Base-by-base conservation (phyloP, 2,888 invertebrate species). In the Maniola hyperantus region DNA sequence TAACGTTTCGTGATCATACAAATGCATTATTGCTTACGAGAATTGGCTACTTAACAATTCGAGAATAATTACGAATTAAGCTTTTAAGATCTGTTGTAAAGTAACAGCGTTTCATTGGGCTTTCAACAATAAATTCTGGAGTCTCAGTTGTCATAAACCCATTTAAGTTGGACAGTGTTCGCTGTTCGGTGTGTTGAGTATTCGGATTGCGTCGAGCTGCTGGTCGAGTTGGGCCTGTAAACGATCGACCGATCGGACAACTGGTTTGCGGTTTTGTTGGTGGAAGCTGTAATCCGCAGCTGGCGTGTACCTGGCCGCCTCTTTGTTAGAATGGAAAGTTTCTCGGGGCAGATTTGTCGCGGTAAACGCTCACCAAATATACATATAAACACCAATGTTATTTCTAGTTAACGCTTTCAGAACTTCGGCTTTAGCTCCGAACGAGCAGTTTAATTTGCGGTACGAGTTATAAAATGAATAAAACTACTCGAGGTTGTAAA, bases 281-380 rank as follows among this genome's bases (percentile, higher is more conserved):
- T 71, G 73, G 74, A 67, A 76, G 75, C 80, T 76, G 82, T 88
- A 85, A 85, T 84, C 84, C 80, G 82, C 87, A 87, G 87, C 87
- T 85, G 88, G 79, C 85, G 82, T 84, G 76, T 89, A 89, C 90
- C 89, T 89, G 90, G 81, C 76, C 78, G 77, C 79, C 82, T 84
- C 88, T 89, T 90, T 90, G 91, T 89, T 85, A 83, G 77, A 78
- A 77, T 81, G 85, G 84, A 87, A 88, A 84, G 83, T 87, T 88
- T 84, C 76, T 76, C 79, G 72, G 75, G 77, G 79, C 78, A 77
- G 82, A 85, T 85, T 85, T 82, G 83, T 84, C 80, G 79, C 78
- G 76, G 74, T 76, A 76, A 74, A 73, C 71, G 73, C 68, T 76
- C 73, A 71, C 71, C 74, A 72, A 73, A 73, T 75, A 73, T 73